Conservation (phyloP, 1,140 invertebrate species). For the Euwallacea fornicatus region DNA sequence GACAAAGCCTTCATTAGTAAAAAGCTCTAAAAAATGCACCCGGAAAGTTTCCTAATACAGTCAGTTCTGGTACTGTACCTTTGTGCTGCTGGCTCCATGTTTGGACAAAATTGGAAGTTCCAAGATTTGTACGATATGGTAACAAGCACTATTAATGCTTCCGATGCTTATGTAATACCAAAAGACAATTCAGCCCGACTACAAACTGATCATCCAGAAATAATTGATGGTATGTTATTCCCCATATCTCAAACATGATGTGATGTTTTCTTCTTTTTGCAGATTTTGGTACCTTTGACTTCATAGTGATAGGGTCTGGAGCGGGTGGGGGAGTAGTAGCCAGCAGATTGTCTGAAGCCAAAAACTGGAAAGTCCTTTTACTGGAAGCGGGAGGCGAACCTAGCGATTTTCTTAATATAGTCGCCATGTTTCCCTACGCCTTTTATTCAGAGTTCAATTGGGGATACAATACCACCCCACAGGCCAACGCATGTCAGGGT, state of each 20-base stretch:
- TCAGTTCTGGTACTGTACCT: no score
- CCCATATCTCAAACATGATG: background rate
- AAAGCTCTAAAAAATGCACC: no score
- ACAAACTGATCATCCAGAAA: background rate
- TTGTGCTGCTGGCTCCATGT: no score
- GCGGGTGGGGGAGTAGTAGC: conserved; percentile 86
- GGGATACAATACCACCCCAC: conserved; percentile 86
- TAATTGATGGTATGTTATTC: background rate
- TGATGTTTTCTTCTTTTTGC: conserved; percentile 19
- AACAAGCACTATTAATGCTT: background rate
- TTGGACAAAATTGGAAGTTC: background rate
- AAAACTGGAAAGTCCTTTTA: conserved; percentile 75
- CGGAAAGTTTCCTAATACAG: no score
- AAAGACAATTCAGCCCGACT: background rate
- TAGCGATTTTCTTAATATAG: conserved; percentile 65
- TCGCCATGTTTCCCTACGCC: conserved; percentile 68
- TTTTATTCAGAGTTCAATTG: conserved; percentile 81
- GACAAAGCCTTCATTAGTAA: no score
- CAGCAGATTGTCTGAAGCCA: conserved; percentile 77
- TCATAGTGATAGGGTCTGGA: conserved; percentile 78
- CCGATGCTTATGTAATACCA: background rate
- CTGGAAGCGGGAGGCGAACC: conserved; percentile 77
- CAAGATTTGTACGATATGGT: background rate
- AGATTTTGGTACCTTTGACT: conserved; percentile 65
- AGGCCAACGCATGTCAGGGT: conserved; percentile 77